Conservation (phyloP, 2,113 vertebrate genomes). For the Oncorhynchus masou region DNA sequence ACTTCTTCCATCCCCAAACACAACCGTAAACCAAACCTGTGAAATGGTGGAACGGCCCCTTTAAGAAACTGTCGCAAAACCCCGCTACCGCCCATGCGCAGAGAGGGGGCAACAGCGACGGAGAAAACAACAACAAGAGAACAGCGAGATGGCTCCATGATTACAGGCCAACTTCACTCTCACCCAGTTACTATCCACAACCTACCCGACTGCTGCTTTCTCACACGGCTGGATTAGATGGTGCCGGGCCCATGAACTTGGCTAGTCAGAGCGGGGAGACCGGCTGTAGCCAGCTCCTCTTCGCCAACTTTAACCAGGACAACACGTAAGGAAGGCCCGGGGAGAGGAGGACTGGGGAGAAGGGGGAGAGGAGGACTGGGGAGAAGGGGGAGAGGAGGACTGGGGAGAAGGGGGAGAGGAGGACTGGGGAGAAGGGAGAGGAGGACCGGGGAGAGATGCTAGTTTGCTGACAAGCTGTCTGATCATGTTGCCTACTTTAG, state of each 20-base stretch:
- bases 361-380: no score
- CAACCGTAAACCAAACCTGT: no score
- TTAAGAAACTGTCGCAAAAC: no score
- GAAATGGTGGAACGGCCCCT: no score
- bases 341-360: no score
- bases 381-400: no score
- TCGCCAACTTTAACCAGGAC: constrained; percentile 99
- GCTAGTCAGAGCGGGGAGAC: constrained; percentile 93
- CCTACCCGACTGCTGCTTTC: constrained; percentile 46
- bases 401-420: no score
- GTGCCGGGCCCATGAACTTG: constrained; percentile 87
- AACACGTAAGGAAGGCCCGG: constrained; percentile 87
- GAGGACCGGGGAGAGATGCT: no score
- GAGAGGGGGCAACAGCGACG: constrained; percentile 40
- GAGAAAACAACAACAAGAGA: constrained; percentile 66
- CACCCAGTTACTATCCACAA: background rate
- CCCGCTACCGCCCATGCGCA: constrained; percentile 49
- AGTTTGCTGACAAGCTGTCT: no score
- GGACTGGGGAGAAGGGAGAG: no score
- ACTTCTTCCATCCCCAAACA: no score
- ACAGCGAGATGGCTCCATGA: constrained; percentile 53
- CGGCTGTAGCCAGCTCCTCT: constrained; percentile 92
- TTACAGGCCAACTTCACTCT: constrained; percentile 13
- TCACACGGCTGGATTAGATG: constrained; percentile 57
- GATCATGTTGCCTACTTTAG: no score